These are phyloP conservation scores for Botia kubotai DNA, from an alignment of 2,797 vertebrate species.

Conservation along the genomic window DNA sequence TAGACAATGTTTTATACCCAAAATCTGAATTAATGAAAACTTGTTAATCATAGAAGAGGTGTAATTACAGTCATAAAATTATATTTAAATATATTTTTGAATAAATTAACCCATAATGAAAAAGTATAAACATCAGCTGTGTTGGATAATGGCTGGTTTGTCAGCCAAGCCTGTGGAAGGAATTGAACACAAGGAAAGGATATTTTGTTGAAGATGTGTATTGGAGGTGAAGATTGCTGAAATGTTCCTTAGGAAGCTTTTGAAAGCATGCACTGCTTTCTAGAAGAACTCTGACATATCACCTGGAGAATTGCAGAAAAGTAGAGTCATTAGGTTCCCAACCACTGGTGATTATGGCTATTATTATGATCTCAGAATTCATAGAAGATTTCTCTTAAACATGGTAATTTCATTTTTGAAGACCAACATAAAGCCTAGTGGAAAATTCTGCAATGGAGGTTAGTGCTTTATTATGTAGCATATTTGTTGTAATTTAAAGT, in stretches of 20 bases:
- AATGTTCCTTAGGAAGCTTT: slow-evolving; percentile 28
- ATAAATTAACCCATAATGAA: neutral
- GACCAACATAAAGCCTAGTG: neutral
- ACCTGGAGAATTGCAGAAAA: slow-evolving; percentile 16
- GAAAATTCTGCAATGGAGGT: neutral
- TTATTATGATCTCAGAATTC: slow-evolving; percentile 36
- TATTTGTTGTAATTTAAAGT: neutral
- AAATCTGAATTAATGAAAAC: neutral
- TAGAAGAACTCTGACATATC: slow-evolving; percentile 3
- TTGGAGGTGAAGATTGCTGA: slow-evolving; percentile 2
- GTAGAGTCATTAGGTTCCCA: slow-evolving; percentile 4
- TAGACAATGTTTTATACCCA: neutral
- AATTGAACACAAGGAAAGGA: neutral
- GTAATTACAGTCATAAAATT: neutral
- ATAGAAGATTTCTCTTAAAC: slow-evolving; percentile 27
- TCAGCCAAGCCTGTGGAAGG: neutral
- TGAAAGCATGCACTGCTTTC: neutral
- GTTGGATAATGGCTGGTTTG: neutral
- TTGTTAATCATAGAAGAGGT: neutral
- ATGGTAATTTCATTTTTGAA: slow-evolving; percentile 8
- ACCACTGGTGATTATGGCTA: slow-evolving; percentile 2
- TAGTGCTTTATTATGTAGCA: neutral
- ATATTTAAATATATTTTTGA: neutral
- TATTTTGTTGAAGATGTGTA: slow-evolving; percentile 18
- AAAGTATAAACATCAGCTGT: neutral